These are phyloP conservation scores for Drosophila lacicola DNA, from an alignment of 2,888 invertebrate species.

Conservation along the genomic window DNA sequence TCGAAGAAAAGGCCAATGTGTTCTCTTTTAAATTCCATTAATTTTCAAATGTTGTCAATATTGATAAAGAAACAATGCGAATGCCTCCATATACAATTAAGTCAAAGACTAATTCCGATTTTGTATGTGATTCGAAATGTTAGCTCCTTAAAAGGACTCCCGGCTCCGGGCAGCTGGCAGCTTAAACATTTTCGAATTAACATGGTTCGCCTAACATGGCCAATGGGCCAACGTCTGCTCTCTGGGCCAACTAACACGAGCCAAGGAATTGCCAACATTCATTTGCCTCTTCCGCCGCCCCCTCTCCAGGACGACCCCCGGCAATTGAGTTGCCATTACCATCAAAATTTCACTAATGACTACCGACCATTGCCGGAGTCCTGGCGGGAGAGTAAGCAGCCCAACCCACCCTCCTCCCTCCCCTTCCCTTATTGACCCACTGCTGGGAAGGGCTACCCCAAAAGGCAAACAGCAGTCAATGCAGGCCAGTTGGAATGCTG, in stretches of 20 bases:
- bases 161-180: background rate
- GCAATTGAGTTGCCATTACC: constrained; percentile 52
- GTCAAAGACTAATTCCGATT: no score
- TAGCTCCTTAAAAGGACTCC: background rate
- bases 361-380: constrained; percentile 25
- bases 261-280: constrained; percentile 30
- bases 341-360: constrained; percentile 73
- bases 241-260: constrained; percentile 38
- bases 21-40: no score
- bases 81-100: no score
- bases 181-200: constrained; percentile 2
- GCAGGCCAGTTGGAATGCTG: constrained; percentile 45
- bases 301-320: background rate
- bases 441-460: constrained; percentile 8
- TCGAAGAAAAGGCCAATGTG: no score
- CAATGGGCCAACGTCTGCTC: constrained; percentile 16
- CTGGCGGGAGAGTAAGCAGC: constrained; percentile 2
- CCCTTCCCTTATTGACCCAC: constrained; percentile 7
- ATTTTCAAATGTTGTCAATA: no score
- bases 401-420: background rate
- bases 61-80: no score
- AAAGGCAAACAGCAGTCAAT: constrained; percentile 43
- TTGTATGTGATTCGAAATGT: no score
- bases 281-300: constrained; percentile 13
- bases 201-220: constrained; percentile 1